Percentiles rank a stretch among this genome's conserved stretches.
Conservation (phyloP, 2,113 vertebrate species). For the Alectura lathami region DNA sequence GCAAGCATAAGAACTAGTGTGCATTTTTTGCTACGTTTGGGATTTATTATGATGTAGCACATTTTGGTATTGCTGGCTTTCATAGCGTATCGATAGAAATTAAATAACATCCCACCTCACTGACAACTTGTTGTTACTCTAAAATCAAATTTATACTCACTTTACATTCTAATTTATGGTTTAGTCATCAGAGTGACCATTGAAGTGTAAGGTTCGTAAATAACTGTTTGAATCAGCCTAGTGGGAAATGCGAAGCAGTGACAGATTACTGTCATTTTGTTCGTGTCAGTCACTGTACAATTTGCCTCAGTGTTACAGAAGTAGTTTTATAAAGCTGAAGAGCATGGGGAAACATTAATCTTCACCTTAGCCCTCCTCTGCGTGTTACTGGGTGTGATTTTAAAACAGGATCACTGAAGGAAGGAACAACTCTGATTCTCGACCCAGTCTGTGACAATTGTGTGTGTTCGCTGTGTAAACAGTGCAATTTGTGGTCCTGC, state of each 20-base stretch:
- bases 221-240: constrained; percentile 36
- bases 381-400: not conserved
- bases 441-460: not conserved
- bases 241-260: constrained; percentile 41
- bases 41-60: constrained; percentile 24
- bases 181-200: constrained; percentile 70
- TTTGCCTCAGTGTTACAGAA: not conserved
- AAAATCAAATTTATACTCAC: constrained; percentile 62
- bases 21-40: not conserved
- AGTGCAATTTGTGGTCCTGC: not conserved
- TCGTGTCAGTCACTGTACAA: constrained; percentile 21
- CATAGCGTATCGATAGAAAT: constrained; percentile 41
- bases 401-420: not conserved
- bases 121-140: constrained; percentile 51
- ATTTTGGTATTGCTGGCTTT: constrained; percentile 50
- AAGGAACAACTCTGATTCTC: not conserved
- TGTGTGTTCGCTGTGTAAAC: not conserved
- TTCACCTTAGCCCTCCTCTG: not conserved
- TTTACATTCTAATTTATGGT: constrained; percentile 70
- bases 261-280: constrained; percentile 56
- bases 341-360: constrained; percentile 7
- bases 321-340: constrained; percentile 22
- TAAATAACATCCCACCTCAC: constrained; percentile 51
- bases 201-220: constrained; percentile 60
- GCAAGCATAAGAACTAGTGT: not conserved